phyloP scores from a whole-genome alignment of 2,888 invertebrate genomes.

The Diplazon laetatorius region DNA sequence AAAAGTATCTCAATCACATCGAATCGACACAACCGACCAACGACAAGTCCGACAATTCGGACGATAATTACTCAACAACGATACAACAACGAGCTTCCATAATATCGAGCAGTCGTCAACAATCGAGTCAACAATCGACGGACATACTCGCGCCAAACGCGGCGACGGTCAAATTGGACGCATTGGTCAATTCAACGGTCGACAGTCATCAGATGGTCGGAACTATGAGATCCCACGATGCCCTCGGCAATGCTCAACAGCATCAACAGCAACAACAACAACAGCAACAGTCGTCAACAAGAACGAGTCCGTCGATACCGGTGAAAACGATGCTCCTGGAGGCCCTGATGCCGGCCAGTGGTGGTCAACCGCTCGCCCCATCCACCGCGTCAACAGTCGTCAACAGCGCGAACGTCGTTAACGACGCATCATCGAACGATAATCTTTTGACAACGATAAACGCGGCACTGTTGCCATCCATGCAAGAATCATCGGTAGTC shows the following conservation, averaged over 20 bases:
- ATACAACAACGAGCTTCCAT: conserved; percentile 79
- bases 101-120: conserved; percentile 73
- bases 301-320: conserved; percentile 85
- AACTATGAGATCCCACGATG: conserved; percentile 75
- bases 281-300: too few species aligned
- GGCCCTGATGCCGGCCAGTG: conserved; percentile 83
- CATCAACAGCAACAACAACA: too few species aligned
- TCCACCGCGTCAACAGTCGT: conserved; percentile 57
- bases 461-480: conserved; percentile 76
- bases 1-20: conserved; percentile 85
- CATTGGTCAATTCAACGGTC: conserved; percentile 85
- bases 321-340: conserved; percentile 90
- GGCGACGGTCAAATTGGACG: conserved; percentile 84
- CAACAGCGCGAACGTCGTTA: conserved; percentile 65
- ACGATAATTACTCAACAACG: conserved; percentile 68
- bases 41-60: conserved; percentile 69
- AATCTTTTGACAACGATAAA: conserved; percentile 78
- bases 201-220: conserved; percentile 83
- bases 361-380: conserved; percentile 51
- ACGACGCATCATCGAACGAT: conserved; percentile 72
- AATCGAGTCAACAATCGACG: conserved; percentile 54
- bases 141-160: conserved; percentile 78
- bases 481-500: conserved; percentile 77
- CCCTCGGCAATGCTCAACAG: conserved; percentile 76
- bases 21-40: conserved; percentile 77